phyloP scores from a whole-genome alignment of 2,888 invertebrate species.

The Drosophila niveifrons region DNA sequence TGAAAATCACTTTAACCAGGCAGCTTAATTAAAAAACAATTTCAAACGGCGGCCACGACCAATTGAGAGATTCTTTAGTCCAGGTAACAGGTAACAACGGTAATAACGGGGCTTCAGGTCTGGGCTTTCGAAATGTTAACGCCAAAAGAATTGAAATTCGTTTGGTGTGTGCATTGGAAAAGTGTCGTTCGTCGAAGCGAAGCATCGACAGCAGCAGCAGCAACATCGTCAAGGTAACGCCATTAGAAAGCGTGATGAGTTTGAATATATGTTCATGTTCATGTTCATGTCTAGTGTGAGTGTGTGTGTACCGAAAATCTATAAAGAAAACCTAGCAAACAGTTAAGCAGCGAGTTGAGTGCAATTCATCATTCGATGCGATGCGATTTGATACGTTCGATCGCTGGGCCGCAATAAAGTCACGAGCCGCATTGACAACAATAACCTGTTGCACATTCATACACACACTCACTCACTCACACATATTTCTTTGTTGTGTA shows the following conservation, averaged over 20 bases:
- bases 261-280: constrained; percentile 18
- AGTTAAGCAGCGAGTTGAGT: constrained; percentile 33
- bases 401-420: constrained; percentile 32
- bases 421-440: constrained; percentile 44
- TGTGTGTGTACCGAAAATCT: constrained; percentile 38
- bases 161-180: constrained; percentile 65
- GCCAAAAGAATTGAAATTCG: constrained; percentile 65
- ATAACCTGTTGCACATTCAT: constrained; percentile 55
- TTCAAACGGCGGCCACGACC: constrained; percentile 25
- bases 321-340: constrained; percentile 38
- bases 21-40: constrained; percentile 66
- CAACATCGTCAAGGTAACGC: constrained; percentile 53
- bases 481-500: constrained; percentile 17
- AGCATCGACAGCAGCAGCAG: constrained; percentile 43
- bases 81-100: constrained; percentile 38
- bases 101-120: constrained; percentile 58
- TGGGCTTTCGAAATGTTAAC: constrained; percentile 50
- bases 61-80: constrained; percentile 51
- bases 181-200: constrained; percentile 67
- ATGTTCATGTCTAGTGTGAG: not conserved
- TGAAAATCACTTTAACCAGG: constrained; percentile 67
- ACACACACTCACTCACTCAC: constrained; percentile 1
- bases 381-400: constrained; percentile 41
- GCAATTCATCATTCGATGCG: constrained; percentile 56
- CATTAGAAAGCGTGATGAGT: constrained; percentile 74